A percentile compares a stretch with the other conserved stretches of the same genome.
phyloP scores from a whole-genome alignment of 1,140 invertebrate genomes.

The Trialeurodes vaporariorum region DNA sequence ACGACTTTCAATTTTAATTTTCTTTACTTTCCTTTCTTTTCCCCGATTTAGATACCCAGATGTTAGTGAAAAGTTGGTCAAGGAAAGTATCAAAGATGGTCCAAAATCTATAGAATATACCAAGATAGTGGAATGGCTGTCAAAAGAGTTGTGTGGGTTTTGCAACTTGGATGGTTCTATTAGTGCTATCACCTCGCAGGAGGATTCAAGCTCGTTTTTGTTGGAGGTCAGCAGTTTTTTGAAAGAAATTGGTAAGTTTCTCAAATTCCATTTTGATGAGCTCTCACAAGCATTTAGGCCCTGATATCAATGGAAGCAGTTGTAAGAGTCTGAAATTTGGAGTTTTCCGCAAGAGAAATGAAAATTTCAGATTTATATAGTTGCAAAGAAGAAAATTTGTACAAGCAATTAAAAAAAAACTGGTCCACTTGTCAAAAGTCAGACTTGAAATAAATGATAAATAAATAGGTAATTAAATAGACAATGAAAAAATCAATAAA shows the following conservation, averaged over 20 bases:
- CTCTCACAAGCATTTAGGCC: neutral
- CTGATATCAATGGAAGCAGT: no score
- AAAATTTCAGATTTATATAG: neutral
- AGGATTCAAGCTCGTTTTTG: conserved; percentile 66
- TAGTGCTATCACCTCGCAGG: conserved; percentile 49
- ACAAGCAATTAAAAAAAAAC: neutral
- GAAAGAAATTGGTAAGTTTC: conserved; percentile 56
- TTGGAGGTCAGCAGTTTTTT: conserved; percentile 81
- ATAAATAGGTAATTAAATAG: no score
- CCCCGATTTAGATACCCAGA: neutral
- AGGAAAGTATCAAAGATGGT: conserved; percentile 34
- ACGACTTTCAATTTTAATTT: no score
- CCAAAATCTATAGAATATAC: conserved; percentile 59
- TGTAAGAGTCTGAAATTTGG: no score
- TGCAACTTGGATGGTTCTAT: conserved; percentile 63
- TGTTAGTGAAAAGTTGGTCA: neutral
- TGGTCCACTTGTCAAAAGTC: neutral
- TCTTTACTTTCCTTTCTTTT: no score
- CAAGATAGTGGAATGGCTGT: conserved; percentile 58
- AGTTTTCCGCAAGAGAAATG: no score
- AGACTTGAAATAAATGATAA: neutral
- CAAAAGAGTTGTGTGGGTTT: conserved; percentile 55
- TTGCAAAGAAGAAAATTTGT: neutral
- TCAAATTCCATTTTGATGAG: neutral
- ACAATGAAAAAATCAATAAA: no score